Conservation (phyloP, 37 sponge, comb jelly and placozoan species). For the Ephydatia muelleri region DNA sequence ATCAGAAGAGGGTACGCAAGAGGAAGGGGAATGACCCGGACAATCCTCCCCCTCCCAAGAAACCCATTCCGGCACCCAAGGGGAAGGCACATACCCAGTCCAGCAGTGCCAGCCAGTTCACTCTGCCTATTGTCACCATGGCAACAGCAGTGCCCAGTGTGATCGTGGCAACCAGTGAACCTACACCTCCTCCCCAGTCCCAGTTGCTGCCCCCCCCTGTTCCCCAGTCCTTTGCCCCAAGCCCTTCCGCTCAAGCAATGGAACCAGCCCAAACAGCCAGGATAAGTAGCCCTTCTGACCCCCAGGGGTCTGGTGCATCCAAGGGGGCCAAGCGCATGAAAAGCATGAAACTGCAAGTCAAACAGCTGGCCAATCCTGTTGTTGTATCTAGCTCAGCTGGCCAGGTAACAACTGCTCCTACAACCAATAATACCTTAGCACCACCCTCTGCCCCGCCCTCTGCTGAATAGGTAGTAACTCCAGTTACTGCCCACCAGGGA, state of each 20-base stretch:
- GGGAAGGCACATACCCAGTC: constrained; percentile 10
- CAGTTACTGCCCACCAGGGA: neutral
- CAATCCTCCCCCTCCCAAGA: constrained; percentile 6
- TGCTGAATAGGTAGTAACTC: neutral
- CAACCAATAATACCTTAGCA: neutral
- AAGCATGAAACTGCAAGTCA: constrained; percentile 4
- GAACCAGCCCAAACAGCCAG: neutral
- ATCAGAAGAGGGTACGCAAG: constrained; percentile 30
- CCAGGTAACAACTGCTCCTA: neutral
- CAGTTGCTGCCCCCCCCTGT: neutral
- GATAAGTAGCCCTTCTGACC: neutral
- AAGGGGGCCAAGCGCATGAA: neutral
- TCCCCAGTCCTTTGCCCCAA: neutral
- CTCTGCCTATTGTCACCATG: neutral
- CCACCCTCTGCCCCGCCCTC: neutral
- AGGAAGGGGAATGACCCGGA: neutral
- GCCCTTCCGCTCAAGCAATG: neutral
- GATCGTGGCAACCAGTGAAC: neutral
- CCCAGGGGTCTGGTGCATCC: neutral
- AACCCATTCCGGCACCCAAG: constrained; percentile 14
- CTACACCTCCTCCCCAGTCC: constrained; percentile 10
- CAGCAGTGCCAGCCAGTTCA: neutral
- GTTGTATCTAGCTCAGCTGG: neutral
- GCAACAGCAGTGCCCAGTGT: neutral
- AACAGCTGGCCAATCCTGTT: neutral